Percentiles rank a stretch among this genome's conserved stretches.
Conservation (phyloP, 2,888 invertebrate species). For the Doris montereyensis region DNA sequence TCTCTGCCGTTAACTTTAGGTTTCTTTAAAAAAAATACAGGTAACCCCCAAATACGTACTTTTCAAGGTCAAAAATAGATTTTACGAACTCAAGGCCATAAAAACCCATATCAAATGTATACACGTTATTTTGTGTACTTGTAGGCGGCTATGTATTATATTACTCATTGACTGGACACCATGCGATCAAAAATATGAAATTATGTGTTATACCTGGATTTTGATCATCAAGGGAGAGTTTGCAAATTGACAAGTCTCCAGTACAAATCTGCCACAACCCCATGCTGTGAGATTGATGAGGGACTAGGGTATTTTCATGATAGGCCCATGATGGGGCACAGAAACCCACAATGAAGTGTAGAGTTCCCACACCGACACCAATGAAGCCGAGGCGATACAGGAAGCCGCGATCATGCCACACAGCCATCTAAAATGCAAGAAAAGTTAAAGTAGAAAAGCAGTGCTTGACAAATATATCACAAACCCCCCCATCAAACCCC, state of each 20-base stretch:
- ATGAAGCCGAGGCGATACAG: conserved; percentile 32
- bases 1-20: too few species aligned
- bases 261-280: conserved; percentile 39
- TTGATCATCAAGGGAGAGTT: conserved; percentile 13
- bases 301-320: background rate
- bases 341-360: conserved; percentile 37
- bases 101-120: too few species aligned
- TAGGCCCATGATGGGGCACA: conserved; percentile 39
- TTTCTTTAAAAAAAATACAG: too few species aligned
- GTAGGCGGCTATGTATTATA: background rate
- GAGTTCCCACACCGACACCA: conserved; percentile 13
- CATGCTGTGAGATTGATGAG: background rate
- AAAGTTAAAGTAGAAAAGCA: too few species aligned
- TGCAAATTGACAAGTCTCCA: conserved; percentile 18
- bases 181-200: too few species aligned
- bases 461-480: too few species aligned
- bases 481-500: too few species aligned
- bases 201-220: conserved; percentile 33
- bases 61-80: too few species aligned
- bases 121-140: too few species aligned
- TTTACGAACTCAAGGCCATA: too few species aligned
- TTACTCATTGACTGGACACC: background rate
- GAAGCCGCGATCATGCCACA: conserved; percentile 32
- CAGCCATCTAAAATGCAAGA: conserved; percentile 32
- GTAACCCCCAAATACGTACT: too few species aligned